Evolutionary conservation across 2,113 vertebrate genomes (phyloP), one percentile per base, ranked within the genome.

Genomic region (Caloenas nicobarica): DNA sequence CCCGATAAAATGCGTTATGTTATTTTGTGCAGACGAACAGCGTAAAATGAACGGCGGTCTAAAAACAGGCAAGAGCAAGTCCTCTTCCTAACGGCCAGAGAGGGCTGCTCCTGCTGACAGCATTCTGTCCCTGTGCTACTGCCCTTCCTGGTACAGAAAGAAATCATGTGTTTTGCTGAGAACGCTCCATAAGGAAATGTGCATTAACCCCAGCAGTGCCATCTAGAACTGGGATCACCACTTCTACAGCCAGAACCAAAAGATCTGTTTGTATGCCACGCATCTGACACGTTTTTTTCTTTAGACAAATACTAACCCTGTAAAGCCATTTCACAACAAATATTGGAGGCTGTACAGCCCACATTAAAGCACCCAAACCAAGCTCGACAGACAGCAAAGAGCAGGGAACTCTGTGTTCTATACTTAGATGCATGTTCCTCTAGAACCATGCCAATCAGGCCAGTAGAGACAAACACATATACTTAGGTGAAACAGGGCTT

Each of bases 1-100:
- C 36, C 80, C 1, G 0, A 0, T 3, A 1, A 9, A 54, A 50
- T 1, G 2, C 7, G 0, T 6, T 0, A 8, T 0, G 8, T 31
- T 48, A 4, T 23, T 31, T 36, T 33, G 29, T 13, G 70, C 4
- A 10, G 5, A 5, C 53, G 12, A 29, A 38, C 72, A 10, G 73
- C 51, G 13, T 0, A 0, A 36, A 76, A 31, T 1, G 57, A 46
- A 26, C 0, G 8, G 18, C 7, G 31, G 19, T 19, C 61, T 19
- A 7, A 24, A 34, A 34, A 0, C 11, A 2, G 58, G 64, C 38
- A 7, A 34, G 24, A 29, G 40, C 24, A 1, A 15, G 13, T 3
- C 1, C 48, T 51, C n/a, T 2, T n/a, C n/a, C 54, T 3, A 1
- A 38, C 4, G 11, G 64, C 21, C 44, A n/a, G 74, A 54, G 69